Conservation (phyloP, 2,797 vertebrate species). For the Gymnopithys bicolor region DNA sequence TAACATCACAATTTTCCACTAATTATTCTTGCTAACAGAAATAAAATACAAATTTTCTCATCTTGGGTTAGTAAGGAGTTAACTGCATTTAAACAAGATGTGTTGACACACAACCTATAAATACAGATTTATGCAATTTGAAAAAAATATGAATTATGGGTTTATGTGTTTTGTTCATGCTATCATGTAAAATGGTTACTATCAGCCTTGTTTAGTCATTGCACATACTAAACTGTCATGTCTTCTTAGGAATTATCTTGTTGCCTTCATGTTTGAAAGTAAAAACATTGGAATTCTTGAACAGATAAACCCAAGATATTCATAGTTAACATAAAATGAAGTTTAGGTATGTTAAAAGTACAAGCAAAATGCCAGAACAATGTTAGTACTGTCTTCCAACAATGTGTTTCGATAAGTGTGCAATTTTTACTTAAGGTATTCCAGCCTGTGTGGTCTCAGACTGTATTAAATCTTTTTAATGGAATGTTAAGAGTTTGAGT, state of each 20-base stretch:
- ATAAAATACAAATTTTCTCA: neutral
- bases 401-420: neutral
- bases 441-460: conserved; percentile 49
- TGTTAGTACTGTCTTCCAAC: neutral
- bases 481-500: neutral
- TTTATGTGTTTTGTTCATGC: neutral
- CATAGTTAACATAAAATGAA: neutral
- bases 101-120: neutral
- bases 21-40: neutral
- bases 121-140: neutral
- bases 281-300: conserved; percentile 4
- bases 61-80: neutral
- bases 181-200: neutral
- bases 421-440: conserved; percentile 20
- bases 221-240: neutral
- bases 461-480: conserved; percentile 11
- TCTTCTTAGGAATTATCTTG: conserved; percentile 25
- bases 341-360: conserved; percentile 15
- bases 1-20: neutral
- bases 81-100: neutral
- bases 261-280: conserved; percentile 12
- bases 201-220: conserved; percentile 1
- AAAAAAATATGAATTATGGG: neutral
- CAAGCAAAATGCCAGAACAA: conserved; percentile 19
- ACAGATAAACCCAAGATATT: conserved; percentile 14